Base-by-base conservation (phyloP, 2,888 invertebrate species). In the Cosmia trapezina region DNA sequence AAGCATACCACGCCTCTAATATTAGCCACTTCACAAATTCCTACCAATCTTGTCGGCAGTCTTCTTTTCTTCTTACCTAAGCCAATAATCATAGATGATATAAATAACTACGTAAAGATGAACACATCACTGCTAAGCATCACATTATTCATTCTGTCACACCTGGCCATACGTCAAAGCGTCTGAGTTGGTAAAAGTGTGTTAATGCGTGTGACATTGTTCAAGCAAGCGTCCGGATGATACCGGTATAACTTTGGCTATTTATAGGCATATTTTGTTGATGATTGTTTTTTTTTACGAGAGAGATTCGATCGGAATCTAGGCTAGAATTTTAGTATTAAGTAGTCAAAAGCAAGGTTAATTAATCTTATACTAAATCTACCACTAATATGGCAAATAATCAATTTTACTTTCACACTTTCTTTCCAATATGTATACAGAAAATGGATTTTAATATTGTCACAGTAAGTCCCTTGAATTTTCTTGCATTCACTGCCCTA, bases 171-270 rank as follows among this genome's bases (percentile, higher is more conserved):
- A 54, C 41, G 54, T 76, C 68, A 63, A 33, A 47, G 37, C 80
- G 22, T 47, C n/a, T 7, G 11, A 54, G 47, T 59, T 9, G 43
- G 71, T 71, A 84, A 85, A 87, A 87, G 87, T 86, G 73, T 87
- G 87, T 76, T 86, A 87, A 87, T 85, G 81, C 37, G 61, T 69
- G 33, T 80, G 87, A 83, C 87, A 85, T 81, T 82, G 74, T 78
- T 74, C 68, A 76, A 78, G 71, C 73, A 63, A 71, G 66, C 72
- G 69, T 73, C 77, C 72, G 74, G 11, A 53, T 17, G 59, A 57
- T 63, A 59, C 59, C 43, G 41, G 63, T 17, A 33, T 80, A 57
- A 43, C 51, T 73, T 77, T 56, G 12, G 37, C 1, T 61, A 51
- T 71, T 57, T 64, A 56, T 47, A 43, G 45, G 7, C 14, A 51